These are phyloP conservation scores for Octodon degus DNA, from an alignment of 2,113 vertebrate species.

Conservation along the genomic window DNA sequence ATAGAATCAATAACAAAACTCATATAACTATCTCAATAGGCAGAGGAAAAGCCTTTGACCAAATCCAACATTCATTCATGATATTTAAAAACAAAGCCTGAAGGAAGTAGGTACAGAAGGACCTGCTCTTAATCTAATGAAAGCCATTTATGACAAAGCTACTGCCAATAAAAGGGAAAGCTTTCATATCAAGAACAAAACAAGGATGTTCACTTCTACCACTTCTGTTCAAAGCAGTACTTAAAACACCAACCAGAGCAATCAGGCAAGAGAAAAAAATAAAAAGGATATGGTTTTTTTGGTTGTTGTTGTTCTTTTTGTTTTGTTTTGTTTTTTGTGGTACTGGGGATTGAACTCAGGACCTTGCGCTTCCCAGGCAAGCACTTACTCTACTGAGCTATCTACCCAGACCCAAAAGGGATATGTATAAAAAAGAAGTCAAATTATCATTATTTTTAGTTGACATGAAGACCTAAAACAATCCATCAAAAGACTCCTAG, in stretches of 20 bases:
- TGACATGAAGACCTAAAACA: not conserved
- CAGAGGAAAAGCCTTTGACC: not conserved
- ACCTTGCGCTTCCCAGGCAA: too few relatives aligned
- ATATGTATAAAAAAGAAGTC: not conserved
- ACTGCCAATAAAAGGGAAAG: not conserved
- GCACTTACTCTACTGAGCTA: too few relatives aligned
- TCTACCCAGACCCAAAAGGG: not conserved
- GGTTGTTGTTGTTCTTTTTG: too few relatives aligned
- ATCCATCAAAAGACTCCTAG: not conserved
- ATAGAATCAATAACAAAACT: not conserved
- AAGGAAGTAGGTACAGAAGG: not conserved
- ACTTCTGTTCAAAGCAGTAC: not conserved
- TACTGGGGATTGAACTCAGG: too few relatives aligned
- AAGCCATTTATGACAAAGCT: not conserved
- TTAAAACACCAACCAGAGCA: not conserved
- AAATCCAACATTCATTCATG: not conserved
- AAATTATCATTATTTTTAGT: not conserved
- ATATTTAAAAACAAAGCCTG: not conserved
- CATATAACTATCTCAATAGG: not conserved
- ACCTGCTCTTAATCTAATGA: not conserved
- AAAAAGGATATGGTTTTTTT: not conserved
- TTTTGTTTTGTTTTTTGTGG: too few relatives aligned
- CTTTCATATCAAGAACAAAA: not conserved
- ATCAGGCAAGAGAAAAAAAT: not conserved
- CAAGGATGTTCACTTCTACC: not conserved